Base-by-base conservation (phyloP, 2,113 vertebrate genomes). In the Chinchilla lanigera region DNA sequence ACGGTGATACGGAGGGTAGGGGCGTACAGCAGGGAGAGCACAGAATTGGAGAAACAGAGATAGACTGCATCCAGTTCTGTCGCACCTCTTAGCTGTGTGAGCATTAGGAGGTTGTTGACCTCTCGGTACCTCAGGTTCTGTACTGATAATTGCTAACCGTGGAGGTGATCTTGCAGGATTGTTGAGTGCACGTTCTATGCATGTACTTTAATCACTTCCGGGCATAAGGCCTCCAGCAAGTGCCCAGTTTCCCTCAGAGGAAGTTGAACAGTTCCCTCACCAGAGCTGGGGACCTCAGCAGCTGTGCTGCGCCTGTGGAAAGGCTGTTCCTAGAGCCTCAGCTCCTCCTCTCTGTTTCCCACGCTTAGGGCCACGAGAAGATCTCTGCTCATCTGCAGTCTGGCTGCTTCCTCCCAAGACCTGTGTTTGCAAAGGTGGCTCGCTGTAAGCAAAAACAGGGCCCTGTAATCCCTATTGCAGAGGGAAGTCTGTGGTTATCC, bases 381-480 rank as follows among this genome's bases (percentile, higher is more conserved):
- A 99, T 99, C 71, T 97, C 98, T 28, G 99, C 98, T 90, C 99
- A 99, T 98, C 99, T 99, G 99, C 99, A 99, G 96, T 99, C 98
- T 77, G 97, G 92, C 84, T 84, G 90, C 4, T 98, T 98, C 96
- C 96, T 98, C n/a, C 98, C 98, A 47, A 95, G 84, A 33, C 98
- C 98, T 33, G 35, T 98, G 75, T 98, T 98, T 61, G 95, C 97
- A 86, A 98, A 98, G 89, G 73, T 95, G 38, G 98, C 98, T 41
- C 61, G 86, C 5, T 99, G 98, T 98, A 92, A 96, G 52, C 98
- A 97, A 95, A 98, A 98, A 92, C 93, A 95, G n/a, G 7, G 16
- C 16, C 20, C 11, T 13, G 0, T 0, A 6, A 5, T 19, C 17
- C 54, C 28, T 17, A 38, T 9, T 16, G 24, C 7, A 9, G 4